Evolutionary conservation across 1,140 invertebrate species (phyloP).

Genomic region (Pseudomyrmex gracilis): DNA sequence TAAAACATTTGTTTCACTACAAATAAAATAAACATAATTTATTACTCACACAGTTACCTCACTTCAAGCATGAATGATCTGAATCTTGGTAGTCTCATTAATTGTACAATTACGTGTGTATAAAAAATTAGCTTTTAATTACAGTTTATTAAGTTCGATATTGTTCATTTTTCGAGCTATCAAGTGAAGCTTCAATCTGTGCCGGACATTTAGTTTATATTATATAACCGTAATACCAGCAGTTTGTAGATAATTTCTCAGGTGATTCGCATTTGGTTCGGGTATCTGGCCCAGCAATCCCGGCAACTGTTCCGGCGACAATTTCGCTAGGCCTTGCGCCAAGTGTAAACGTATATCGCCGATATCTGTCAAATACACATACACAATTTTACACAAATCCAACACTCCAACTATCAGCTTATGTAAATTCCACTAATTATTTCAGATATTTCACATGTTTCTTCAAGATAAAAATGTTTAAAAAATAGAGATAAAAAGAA

Average conservation of each 20-base stretch:
- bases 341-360: conserved; percentile 90
- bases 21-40: too few species aligned
- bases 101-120: conserved; percentile 44
- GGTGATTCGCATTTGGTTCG: conserved; percentile 80
- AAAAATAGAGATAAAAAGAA: conserved; percentile 29
- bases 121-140: conserved; percentile 63
- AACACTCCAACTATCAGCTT: too few species aligned
- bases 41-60: too few species aligned
- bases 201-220: conserved; percentile 77
- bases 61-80: conserved; percentile 11
- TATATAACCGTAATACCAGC: conserved; percentile 82
- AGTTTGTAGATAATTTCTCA: conserved; percentile 82
- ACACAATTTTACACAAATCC: too few species aligned
- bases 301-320: conserved; percentile 87
- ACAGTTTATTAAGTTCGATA: conserved; percentile 79
- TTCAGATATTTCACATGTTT: too few species aligned
- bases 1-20: too few species aligned
- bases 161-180: conserved; percentile 80
- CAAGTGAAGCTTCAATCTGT: conserved; percentile 78
- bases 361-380: conserved; percentile 77
- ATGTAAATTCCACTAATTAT: too few species aligned
- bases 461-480: neutral
- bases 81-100: conserved; percentile 16
- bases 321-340: conserved; percentile 89
- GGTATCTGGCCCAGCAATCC: conserved; percentile 87